Conservation (phyloP, 2,113 vertebrate genomes). For the Prinia subflava region DNA sequence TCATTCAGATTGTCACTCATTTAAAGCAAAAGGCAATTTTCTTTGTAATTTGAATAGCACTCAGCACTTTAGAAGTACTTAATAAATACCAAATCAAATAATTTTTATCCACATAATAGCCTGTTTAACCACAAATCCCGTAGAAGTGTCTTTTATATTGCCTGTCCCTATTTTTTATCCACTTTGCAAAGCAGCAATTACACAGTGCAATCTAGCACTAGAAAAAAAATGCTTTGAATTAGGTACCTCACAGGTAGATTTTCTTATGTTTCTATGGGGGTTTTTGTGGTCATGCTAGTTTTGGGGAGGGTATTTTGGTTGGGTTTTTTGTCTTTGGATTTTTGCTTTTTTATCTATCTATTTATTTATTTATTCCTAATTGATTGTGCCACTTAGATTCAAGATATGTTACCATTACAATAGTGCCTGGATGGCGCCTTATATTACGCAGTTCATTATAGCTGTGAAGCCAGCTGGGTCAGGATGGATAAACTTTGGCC, state of each 20-base stretch:
- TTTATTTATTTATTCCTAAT: too few species aligned
- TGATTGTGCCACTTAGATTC: neutral
- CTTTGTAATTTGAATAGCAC: neutral
- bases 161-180: neutral
- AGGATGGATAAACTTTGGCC: neutral
- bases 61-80: neutral
- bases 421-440: neutral
- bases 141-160: neutral
- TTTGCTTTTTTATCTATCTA: neutral
- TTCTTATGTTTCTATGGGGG: accelerated
- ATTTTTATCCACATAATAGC: neutral
- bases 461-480: neutral
- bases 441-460: neutral
- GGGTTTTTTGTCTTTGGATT: neutral
- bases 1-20: slow-evolving; percentile 2
- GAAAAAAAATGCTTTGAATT: neutral
- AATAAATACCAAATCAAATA: slow-evolving; percentile 29
- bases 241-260: neutral
- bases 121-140: neutral
- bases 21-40: slow-evolving; percentile 7
- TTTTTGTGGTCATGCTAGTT: neutral
- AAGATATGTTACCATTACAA: neutral
- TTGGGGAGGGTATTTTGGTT: neutral
- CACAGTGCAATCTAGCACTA: neutral
- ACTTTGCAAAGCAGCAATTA: neutral